These are phyloP conservation scores for Cuniculus paca DNA, from an alignment of 2,797 vertebrate genomes.

Conservation along the genomic window DNA sequence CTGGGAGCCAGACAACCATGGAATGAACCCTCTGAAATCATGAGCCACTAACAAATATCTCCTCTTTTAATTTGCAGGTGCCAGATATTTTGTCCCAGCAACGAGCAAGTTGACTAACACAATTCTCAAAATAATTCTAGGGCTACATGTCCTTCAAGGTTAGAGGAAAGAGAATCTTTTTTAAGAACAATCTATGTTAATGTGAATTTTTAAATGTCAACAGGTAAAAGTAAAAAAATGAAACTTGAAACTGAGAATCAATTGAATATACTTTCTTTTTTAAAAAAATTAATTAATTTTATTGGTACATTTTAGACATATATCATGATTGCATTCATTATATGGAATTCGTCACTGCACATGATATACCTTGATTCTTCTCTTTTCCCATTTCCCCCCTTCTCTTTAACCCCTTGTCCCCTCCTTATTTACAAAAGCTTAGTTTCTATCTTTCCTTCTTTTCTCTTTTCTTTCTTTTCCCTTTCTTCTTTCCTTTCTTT, in stretches of 20 bases:
- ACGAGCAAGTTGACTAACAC: not conserved
- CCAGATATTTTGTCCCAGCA: not conserved
- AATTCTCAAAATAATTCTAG: not conserved
- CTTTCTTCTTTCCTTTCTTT: not conserved
- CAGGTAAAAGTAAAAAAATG: not conserved
- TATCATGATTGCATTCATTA: not conserved
- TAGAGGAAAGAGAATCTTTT: not conserved
- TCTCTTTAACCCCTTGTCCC: not conserved
- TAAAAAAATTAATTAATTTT: not conserved
- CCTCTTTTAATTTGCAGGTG: not conserved
- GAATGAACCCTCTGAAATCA: not conserved
- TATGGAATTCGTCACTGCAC: not conserved
- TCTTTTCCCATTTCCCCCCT: not conserved
- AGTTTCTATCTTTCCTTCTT: not conserved
- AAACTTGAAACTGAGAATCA: not conserved
- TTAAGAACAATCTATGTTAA: not conserved
- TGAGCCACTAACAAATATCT: not conserved
- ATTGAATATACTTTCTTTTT: not conserved
- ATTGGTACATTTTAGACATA: not conserved
- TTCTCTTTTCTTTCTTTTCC: not conserved
- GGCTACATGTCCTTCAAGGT: not conserved
- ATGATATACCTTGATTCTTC: not conserved
- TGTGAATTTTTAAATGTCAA: not conserved
- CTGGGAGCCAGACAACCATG: not conserved
- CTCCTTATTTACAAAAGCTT: not conserved